Conservation (phyloP, 2,797 vertebrate genomes). For the Scolopax bukidnonensis region DNA sequence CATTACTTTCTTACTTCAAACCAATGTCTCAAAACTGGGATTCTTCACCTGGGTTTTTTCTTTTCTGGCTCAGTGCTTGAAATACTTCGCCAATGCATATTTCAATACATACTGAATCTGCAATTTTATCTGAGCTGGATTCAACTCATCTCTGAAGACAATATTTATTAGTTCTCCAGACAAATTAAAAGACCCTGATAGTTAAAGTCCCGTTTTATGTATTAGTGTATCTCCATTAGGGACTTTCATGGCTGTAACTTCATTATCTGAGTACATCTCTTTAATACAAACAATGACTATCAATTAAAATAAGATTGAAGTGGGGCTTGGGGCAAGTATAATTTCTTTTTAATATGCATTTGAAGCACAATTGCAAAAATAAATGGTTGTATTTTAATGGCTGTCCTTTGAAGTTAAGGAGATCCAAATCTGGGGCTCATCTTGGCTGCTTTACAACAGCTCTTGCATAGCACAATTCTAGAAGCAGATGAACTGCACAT, state of each 20-base stretch:
- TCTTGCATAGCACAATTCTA: neutral
- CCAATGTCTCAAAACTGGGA: neutral
- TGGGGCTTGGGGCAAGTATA: slow-evolving; percentile 25
- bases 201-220: slow-evolving; percentile 13
- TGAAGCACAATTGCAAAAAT: neutral
- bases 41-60: neutral
- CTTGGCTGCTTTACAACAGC: neutral
- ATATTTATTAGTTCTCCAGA: slow-evolving; percentile 32
- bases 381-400: slow-evolving; percentile 1
- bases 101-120: neutral
- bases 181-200: slow-evolving; percentile 29
- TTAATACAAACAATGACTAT: slow-evolving; percentile 46
- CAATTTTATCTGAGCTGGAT: neutral
- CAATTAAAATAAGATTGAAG: slow-evolving; percentile 39
- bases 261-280: neutral
- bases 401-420: neutral
- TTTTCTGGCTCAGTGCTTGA: neutral
- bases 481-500: neutral
- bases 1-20: neutral
- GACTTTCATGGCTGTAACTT: slow-evolving; percentile 30
- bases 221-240: slow-evolving; percentile 4
- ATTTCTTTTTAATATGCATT: slow-evolving; percentile 43
- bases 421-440: neutral
- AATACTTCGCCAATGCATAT: neutral
- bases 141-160: slow-evolving; percentile 1